These are phyloP conservation scores for Philereme vetulata DNA, from an alignment of 2,888 invertebrate genomes.

Conservation along the genomic window DNA sequence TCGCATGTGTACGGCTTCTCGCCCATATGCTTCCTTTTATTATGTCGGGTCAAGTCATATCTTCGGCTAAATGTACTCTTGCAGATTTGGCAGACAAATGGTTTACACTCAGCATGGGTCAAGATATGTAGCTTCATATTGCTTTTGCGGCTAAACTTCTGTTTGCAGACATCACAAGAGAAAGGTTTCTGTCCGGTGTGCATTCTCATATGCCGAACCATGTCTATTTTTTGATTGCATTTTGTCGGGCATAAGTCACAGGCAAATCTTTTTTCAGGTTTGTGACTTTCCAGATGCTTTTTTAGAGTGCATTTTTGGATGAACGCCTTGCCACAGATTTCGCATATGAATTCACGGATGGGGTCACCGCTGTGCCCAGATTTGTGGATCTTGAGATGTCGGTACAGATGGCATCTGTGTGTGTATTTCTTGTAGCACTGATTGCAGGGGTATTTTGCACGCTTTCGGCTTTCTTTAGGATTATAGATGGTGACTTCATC, in stretches of 20 bases:
- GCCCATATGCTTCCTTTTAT: slow-evolving; percentile 5
- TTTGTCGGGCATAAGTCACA: slow-evolving; percentile 3
- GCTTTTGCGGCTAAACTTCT: slow-evolving; percentile 1
- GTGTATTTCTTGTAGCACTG: slow-evolving; percentile 7
- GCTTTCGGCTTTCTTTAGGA: not conserved
- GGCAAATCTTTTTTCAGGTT: not conserved
- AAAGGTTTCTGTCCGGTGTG: slow-evolving; percentile 7
- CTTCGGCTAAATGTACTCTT: not conserved
- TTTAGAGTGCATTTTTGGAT: not conserved
- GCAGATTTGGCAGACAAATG: slow-evolving; percentile 6
- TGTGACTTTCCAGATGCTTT: not conserved
- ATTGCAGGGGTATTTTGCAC: slow-evolving; percentile 2
- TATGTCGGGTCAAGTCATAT: slow-evolving; percentile 12
- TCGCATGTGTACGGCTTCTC: slow-evolving; percentile 11
- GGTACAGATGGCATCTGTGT: slow-evolving; percentile 20
- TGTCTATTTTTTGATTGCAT: slow-evolving; percentile 3
- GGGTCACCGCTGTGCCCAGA: not conserved
- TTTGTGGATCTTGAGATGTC: slow-evolving; percentile 48
- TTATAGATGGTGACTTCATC: not conserved
- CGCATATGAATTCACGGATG: not conserved
- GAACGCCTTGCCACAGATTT: not conserved
- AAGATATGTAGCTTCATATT: slow-evolving; percentile 12
- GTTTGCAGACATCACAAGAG: slow-evolving; percentile 5
- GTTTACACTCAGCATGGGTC: slow-evolving; percentile 1
- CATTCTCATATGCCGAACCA: slow-evolving; percentile 1